Percentiles rank a stretch among this genome's conserved stretches.
Evolutionary conservation across 2,888 invertebrate species (phyloP).

Genomic region (Sarcophaga rosellei): DNA sequence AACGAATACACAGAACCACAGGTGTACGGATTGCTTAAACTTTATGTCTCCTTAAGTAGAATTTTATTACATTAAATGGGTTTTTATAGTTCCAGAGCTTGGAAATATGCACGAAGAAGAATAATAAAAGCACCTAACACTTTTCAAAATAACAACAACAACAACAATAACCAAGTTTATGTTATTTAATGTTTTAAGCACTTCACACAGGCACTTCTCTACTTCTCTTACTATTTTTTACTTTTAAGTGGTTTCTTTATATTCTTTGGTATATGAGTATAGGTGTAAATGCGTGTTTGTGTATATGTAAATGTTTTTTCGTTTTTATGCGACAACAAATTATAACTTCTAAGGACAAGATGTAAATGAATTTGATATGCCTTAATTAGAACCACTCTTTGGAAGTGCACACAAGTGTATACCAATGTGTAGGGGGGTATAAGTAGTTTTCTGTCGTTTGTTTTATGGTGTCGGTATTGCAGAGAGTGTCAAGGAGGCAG

Average conservation of each 20-base stretch:
- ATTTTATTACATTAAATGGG: no score
- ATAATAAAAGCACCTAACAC: no score
- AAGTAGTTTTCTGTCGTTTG: background rate
- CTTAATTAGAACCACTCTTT: slow-evolving; percentile 5
- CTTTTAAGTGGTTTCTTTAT: background rate
- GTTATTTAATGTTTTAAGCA: no score
- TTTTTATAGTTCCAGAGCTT: no score
- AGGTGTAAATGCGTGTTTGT: background rate
- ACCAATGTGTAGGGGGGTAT: background rate
- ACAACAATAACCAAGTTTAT: no score
- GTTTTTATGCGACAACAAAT: background rate
- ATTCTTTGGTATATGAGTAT: background rate
- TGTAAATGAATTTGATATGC: background rate
- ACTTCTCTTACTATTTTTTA: background rate
- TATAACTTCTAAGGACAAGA: slow-evolving; percentile 6
- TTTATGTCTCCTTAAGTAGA: no score
- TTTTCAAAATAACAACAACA: no score
- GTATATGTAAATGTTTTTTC: background rate
- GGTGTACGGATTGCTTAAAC: no score
- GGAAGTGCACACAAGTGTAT: background rate
- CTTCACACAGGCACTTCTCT: no score
- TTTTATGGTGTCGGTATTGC: background rate
- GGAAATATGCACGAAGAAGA: no score
- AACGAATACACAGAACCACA: no score
- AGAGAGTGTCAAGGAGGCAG: background rate